Base-by-base conservation (phyloP, 2,113 vertebrate species). In the Chrysochloris asiatica region DNA sequence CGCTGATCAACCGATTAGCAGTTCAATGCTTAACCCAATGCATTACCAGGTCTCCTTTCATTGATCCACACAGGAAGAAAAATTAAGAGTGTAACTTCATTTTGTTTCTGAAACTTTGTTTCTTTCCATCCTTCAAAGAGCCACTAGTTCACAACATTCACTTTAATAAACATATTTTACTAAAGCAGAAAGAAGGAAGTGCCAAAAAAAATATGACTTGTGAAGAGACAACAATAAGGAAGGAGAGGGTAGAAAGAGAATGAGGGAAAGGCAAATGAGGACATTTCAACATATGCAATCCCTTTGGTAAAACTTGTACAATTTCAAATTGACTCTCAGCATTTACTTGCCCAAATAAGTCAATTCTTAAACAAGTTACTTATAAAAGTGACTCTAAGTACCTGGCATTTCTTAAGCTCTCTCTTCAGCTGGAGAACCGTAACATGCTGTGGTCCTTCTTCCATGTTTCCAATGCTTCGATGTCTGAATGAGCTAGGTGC, bases 321-420 rank as follows among this genome's bases (percentile, higher is more conserved):
- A 69, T 84, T 81, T 73, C n/a, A 71, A 38, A 90, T 48, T n/a
- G 19, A 65, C 67, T 87, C 73, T 93, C 47, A 61, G 24, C 75
- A 88, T 52, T 59, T 85, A 85, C 45, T 90, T 84, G 79, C 41
- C 73, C 80, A 78, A 59, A 88, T 83, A 80, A 89, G 89, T 71
- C 30, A 88, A 71, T 47, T 72, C 41, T 88, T 79, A 63, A 86
- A 67, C 14, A 50, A 69, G 59, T 80, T 61, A 88, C 52, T 73
- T 73, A 71, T 47, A 30, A 45, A 94, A 78, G 12, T n/a, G 67
- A 63, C 63, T 90, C 82, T 86, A 83, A 91, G 94, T 98, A 99
- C 99, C 99, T 99, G 98, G 96, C 97, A 98, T 97, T 98, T 98
- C 91, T 97, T 97, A 36, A 99, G 97, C 80, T 99, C 98, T 86